These are phyloP conservation scores for Cydia amplana DNA, from an alignment of 1,140 invertebrate species.

Conservation along the genomic window DNA sequence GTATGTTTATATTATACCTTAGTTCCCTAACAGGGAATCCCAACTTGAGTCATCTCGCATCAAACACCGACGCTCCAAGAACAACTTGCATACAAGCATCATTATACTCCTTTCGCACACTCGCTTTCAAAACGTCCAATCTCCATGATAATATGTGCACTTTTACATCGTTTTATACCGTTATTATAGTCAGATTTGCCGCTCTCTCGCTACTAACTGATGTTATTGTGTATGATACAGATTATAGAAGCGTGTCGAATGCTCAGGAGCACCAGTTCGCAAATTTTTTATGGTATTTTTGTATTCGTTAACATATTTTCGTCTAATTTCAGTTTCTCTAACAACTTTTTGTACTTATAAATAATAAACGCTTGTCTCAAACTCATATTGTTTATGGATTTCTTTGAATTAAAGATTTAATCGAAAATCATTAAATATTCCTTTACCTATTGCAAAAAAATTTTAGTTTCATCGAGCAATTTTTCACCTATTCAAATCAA, in stretches of 20 bases:
- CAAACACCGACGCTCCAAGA: neutral
- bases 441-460: too few species aligned
- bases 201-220: neutral
- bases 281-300: too few species aligned
- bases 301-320: too few species aligned
- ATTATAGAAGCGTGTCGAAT: neutral
- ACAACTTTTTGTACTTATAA: too few species aligned
- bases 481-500: too few species aligned
- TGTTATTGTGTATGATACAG: neutral
- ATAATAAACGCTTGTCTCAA: too few species aligned
- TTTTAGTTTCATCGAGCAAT: too few species aligned
- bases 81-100: neutral
- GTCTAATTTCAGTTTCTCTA: too few species aligned
- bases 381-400: too few species aligned
- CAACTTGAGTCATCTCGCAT: neutral
- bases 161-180: neutral
- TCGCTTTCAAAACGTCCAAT: neutral
- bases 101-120: neutral
- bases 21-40: neutral
- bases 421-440: too few species aligned
- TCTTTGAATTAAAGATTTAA: too few species aligned
- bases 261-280: too few species aligned
- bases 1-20: neutral
- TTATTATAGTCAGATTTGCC: neutral
- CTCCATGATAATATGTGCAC: neutral